phyloP scores from a whole-genome alignment of 2,797 vertebrate genomes.

The Sternarchorhynchus goeldii region DNA sequence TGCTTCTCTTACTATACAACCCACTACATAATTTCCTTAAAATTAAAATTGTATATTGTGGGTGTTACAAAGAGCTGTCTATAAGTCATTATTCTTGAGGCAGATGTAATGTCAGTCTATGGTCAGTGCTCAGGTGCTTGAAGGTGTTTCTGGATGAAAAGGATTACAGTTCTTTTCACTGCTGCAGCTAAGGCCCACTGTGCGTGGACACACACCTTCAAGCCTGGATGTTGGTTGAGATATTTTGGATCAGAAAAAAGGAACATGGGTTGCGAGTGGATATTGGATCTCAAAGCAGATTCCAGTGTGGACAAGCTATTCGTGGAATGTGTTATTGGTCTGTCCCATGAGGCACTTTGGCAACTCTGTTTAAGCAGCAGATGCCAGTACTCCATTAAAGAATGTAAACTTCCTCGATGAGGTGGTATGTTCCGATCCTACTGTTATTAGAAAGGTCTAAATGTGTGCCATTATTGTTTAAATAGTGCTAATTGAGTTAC shows the following conservation, averaged over 20 bases:
- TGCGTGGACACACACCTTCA: background rate
- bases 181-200: background rate
- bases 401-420: slow-evolving; percentile 41
- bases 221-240: slow-evolving; percentile 19
- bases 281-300: slow-evolving; percentile 11
- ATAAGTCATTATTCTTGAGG: too few species aligned
- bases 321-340: slow-evolving; percentile 31
- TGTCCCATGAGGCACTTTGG: slow-evolving; percentile 12
- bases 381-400: slow-evolving; percentile 20
- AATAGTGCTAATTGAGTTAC: slow-evolving; percentile 23
- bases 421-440: slow-evolving; percentile 14
- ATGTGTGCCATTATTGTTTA: slow-evolving; percentile 14
- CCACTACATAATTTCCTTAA: too few species aligned
- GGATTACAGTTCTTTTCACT: background rate
- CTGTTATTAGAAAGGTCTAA: slow-evolving; percentile 38
- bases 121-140: too few species aligned
- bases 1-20: too few species aligned
- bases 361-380: slow-evolving; percentile 16
- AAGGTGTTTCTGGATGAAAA: too few species aligned
- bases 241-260: slow-evolving; percentile 31
- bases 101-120: too few species aligned
- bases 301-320: background rate
- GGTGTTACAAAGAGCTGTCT: too few species aligned
- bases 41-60: too few species aligned
- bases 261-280: slow-evolving; percentile 38